These are phyloP conservation scores for Zelostemma sp. DNA, from an alignment of 1,140 invertebrate genomes.

Conservation along the genomic window DNA sequence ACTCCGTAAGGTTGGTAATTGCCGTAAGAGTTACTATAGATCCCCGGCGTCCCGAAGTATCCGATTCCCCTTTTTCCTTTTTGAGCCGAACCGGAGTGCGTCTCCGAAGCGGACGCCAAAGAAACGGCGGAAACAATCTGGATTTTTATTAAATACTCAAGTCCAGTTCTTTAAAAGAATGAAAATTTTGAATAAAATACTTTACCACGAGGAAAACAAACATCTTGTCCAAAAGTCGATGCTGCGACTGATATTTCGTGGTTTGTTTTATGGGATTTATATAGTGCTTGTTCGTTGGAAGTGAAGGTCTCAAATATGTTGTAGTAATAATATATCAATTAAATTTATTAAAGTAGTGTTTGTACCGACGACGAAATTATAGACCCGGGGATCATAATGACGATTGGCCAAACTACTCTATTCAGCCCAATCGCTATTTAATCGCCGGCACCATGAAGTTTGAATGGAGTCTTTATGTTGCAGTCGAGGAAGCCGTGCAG, in stretches of 20 bases:
- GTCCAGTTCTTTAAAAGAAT: too few species aligned
- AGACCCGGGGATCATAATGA: slow-evolving; percentile 55
- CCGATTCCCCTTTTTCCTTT: slow-evolving; percentile 61
- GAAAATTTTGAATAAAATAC: neutral
- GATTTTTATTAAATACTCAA: neutral
- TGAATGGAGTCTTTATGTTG: slow-evolving; percentile 43
- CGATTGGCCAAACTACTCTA: slow-evolving; percentile 45
- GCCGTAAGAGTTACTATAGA: slow-evolving; percentile 57
- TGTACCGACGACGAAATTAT: slow-evolving; percentile 53
- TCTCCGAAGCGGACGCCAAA: slow-evolving; percentile 31
- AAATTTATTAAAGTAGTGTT: slow-evolving; percentile 53
- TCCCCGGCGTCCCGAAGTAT: slow-evolving; percentile 48
- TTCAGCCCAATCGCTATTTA: slow-evolving; percentile 43
- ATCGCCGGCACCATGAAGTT: slow-evolving; percentile 23
- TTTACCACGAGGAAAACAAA: slow-evolving; percentile 52
- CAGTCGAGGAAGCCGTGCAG: slow-evolving; percentile 51
- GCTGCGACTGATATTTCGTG: slow-evolving; percentile 32
- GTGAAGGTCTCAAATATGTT: slow-evolving; percentile 24
- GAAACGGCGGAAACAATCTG: slow-evolving; percentile 47
- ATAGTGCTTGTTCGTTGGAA: slow-evolving; percentile 49
- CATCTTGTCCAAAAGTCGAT: slow-evolving; percentile 53
- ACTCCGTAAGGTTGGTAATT: slow-evolving; percentile 43
- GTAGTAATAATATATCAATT: slow-evolving; percentile 56
- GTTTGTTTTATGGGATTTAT: slow-evolving; percentile 48
- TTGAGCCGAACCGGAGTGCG: slow-evolving; percentile 31